phyloP scores from a whole-genome alignment of 2,888 invertebrate species.

The Steinernema scapterisci region DNA sequence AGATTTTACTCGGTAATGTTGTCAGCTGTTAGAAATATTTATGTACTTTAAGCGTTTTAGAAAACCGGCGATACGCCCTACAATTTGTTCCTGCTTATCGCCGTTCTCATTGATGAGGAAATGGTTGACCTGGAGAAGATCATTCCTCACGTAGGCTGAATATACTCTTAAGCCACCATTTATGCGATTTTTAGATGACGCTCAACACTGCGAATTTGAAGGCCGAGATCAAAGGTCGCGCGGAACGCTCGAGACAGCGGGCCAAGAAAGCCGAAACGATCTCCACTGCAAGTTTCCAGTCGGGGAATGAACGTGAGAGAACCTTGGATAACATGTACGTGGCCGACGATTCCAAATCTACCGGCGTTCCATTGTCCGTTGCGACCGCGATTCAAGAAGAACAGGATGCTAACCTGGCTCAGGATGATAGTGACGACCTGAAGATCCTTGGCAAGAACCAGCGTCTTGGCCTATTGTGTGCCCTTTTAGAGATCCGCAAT shows the following conservation, averaged over 20 bases:
- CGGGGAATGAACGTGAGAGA: neutral
- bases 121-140: conserved; percentile 85
- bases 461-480: conserved; percentile 89
- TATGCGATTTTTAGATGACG: conserved; percentile 73
- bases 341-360: conserved; percentile 15
- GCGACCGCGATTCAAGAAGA: conserved; percentile 52
- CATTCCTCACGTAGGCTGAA: conserved; percentile 81
- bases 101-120: conserved; percentile 83
- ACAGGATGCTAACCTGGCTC: conserved; percentile 48
- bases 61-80: conserved; percentile 44
- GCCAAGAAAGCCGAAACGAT: conserved; percentile 46
- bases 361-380: conserved; percentile 48
- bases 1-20: conserved; percentile 72
- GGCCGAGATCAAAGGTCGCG: conserved; percentile 72
- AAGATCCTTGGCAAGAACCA: conserved; percentile 75
- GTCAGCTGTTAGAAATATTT: conserved; percentile 10
- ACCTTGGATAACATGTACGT: conserved; percentile 61
- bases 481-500: conserved; percentile 83
- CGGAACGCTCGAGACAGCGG: conserved; percentile 39
- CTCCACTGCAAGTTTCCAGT: conserved; percentile 34
- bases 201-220: conserved; percentile 83
- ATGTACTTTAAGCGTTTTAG: conserved; percentile 33
- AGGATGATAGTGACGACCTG: conserved; percentile 29
- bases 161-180: neutral
- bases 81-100: conserved; percentile 85